Base-by-base conservation (phyloP, 2,888 invertebrate genomes). In the Euzetes globulus region DNA sequence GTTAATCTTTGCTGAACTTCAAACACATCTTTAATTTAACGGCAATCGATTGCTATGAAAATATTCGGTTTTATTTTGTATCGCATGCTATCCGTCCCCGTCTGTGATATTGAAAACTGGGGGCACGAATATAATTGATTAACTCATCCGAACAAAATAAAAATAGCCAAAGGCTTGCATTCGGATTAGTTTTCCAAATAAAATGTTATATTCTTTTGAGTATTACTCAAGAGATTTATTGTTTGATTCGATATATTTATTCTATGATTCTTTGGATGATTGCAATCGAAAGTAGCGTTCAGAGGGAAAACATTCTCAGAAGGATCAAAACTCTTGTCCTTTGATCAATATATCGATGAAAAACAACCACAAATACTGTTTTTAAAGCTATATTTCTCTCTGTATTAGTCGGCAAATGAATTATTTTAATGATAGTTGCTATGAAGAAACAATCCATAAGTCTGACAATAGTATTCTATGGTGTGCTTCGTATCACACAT, bases 91-190 rank as follows among this genome's bases (percentile, higher is more conserved):
- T 33, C 33, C 33, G 5, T 55, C 11, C 47, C 6, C 22, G 13
- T 19, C 29, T 63, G 33, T 17, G 15, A 13, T 9, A 58, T n/a
- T 27, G 22, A 58, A 63, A 63, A 1, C 33, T 25, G 33, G 29
- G 5, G 33, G 17, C 19, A 22, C 22, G 37, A 13, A 68, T 45
- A 68, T 22, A 58, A 68, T 45, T 68, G 68, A 68, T 45, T 37
- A 68, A 68, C 45, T n/a, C 68, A 68, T 68, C 45, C 22, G 19
- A 68, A 45, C 3, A 17, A 13, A 6, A 22, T 17, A n/a, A 41
- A 45, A 45, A 68, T 68, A 68, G 68, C 68, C 68, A 45, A 68
- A 68, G 68, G 68, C 68, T 68, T 68, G 45, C 68, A 45, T 45
- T n/a, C 5, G 45, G 11, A 68, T n/a, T 68, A 11, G n/a, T 5